phyloP scores from a whole-genome alignment of 1,140 invertebrate species.

The Aricia agestis region DNA sequence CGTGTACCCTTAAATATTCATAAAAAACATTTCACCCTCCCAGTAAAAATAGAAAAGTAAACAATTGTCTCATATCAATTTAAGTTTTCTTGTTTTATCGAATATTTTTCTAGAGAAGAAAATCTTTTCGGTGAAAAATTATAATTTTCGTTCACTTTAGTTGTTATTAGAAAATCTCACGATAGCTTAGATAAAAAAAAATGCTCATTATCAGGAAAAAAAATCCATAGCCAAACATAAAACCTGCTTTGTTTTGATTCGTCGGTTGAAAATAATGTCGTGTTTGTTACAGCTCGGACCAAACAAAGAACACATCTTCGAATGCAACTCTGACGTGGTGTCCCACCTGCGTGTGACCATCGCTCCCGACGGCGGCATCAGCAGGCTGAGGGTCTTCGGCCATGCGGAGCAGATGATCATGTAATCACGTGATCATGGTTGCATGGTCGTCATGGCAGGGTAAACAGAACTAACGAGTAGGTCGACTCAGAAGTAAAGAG shows the following conservation, averaged over 20 bases:
- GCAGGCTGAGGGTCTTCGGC: constrained; percentile 75
- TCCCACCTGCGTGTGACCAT: constrained; percentile 79
- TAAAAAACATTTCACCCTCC: not conserved
- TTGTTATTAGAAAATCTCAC: no score
- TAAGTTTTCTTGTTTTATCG: not conserved
- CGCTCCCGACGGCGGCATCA: constrained; percentile 82
- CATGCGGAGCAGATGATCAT: constrained; percentile 31
- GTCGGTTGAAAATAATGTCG: not conserved
- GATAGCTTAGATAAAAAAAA: no score
- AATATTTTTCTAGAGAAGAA: not conserved
- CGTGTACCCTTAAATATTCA: not conserved
- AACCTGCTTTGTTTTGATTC: no score
- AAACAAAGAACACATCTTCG: constrained; percentile 69
- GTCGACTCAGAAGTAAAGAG: no score
- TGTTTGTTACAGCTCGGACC: constrained; percentile 70
- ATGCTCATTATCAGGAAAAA: no score
- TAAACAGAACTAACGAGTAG: no score
- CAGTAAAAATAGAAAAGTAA: not conserved
- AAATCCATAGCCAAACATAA: no score
- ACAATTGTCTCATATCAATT: not conserved
- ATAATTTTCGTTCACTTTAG: no score
- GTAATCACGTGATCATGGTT: not conserved
- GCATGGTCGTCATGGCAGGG: no score
- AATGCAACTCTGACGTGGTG: constrained; percentile 54
- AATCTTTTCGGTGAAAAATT: no score